Percentiles rank a stretch among this genome's conserved stretches.
Conservation (phyloP, 1,140 invertebrate genomes). For the Zaprionus tsacasi region DNA sequence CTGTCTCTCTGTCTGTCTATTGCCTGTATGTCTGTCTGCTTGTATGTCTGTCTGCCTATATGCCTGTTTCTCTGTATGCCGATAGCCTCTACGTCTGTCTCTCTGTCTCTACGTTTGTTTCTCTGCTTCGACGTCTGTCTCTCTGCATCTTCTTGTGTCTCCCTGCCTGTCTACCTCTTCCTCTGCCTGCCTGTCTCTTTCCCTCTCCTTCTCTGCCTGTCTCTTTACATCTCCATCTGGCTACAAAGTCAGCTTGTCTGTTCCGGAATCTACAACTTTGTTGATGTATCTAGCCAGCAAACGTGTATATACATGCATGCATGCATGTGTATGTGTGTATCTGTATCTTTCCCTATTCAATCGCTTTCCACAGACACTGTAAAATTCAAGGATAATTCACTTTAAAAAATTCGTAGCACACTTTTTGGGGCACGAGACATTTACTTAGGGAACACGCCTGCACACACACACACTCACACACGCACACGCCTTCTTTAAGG, state of each 20-base stretch:
- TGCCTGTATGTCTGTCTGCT: not conserved
- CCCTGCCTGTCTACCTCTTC: not conserved
- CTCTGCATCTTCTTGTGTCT: not conserved
- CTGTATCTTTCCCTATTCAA: not conserved
- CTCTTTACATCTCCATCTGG: not conserved
- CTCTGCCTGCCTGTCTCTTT: not conserved
- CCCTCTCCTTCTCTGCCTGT: not conserved
- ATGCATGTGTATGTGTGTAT: conserved; percentile 6
- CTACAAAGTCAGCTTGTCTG: not conserved
- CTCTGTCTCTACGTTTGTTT: not conserved
- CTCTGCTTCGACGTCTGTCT: not conserved
- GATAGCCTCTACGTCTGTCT: not conserved
- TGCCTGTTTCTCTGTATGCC: not conserved
- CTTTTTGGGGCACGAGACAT: conserved; percentile 18
- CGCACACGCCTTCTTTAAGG: not conserved
- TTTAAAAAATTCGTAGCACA: conserved; percentile 28
- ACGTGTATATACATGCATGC: not conserved
- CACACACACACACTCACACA: too few relatives aligned
- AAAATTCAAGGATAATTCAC: conserved; percentile 5
- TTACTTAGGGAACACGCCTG: conserved; percentile 28
- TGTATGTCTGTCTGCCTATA: not conserved
- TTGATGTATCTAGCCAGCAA: not conserved
- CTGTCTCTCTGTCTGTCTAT: not conserved
- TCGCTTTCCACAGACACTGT: conserved; percentile 2
- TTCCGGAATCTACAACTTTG: not conserved